Evolutionary conservation across 2,113 vertebrate genomes (phyloP), one percentile per base, ranked within the genome.

Genomic region (Daphoenositta chrysoptera): DNA sequence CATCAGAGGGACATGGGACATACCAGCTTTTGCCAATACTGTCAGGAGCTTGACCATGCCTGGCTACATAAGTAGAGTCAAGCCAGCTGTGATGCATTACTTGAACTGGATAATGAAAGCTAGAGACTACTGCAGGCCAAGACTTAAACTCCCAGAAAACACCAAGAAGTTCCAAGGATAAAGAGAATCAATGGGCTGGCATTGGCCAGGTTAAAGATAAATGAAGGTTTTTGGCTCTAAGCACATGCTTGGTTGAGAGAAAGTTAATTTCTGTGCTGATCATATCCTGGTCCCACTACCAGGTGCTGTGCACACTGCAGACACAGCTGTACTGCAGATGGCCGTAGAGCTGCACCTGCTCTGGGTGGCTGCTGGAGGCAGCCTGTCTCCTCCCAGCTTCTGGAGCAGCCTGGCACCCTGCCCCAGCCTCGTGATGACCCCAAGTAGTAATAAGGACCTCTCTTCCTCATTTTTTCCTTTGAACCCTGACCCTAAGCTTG

Each of bases 11-110:
- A 76, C 8, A 68, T 27, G 11, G 13, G 40, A 66, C 2, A 10
- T 35, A 11, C 4, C 51, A 79, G 44, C 14, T 82, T 42, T 76
- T 87, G 18, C 48, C 47, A 33, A 4, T 58, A 42, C 4, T 56
- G 24, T 51, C 57, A 68, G 65, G 26, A 88, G 9, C 19, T 76
- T 76, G 47, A 20, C 11, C 4, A 4, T 44, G 24, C 9, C 81
- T 69, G n/a, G 7, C 35, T 65, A 30, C 8, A 51, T 9, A 42
- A 72, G 35, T 14, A 44, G 14, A 76, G 22, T 20, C 54, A 60
- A 61, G 7, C 24, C n/a, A 44, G 23, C n/a, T 44, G 16, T 0
- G 0, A 44, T 23, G 7, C 19, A n/a, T 56, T 56, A 33, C 28
- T 48, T 77, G 40, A 87, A 48, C 60, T 26, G 2, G 3, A 27